phyloP scores from a whole-genome alignment of 2,797 vertebrate genomes.

The Neosalanx taihuensis region DNA sequence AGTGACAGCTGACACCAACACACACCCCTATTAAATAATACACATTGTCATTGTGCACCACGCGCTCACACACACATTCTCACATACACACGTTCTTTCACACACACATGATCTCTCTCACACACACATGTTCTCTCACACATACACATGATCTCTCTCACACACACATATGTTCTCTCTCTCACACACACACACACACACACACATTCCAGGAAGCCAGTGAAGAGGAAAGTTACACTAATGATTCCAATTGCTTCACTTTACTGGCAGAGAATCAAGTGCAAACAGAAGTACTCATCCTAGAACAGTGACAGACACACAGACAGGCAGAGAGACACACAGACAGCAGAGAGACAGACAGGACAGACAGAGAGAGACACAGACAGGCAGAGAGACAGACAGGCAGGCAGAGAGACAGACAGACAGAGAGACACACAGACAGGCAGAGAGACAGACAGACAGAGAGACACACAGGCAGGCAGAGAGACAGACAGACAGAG shows the following conservation, averaged over 20 bases:
- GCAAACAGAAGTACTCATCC: conserved; percentile 28
- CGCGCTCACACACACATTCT: conserved; percentile 1
- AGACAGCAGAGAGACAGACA: conserved; percentile 28
- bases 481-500: background rate
- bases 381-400: background rate
- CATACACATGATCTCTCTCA: background rate
- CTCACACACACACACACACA: background rate
- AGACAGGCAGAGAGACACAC: conserved; percentile 27
- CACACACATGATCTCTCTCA: background rate
- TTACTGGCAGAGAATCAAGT: conserved; percentile 58
- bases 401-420: background rate
- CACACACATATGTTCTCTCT: conserved; percentile 7
- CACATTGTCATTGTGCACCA: conserved; percentile 55
- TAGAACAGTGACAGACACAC: conserved; percentile 29
- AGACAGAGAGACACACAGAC: conserved; percentile 2
- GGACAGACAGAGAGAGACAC: background rate
- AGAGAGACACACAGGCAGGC: background rate
- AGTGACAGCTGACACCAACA: conserved; percentile 67
- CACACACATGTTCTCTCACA: background rate
- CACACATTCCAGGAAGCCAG: conserved; percentile 49
- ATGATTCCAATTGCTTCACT: conserved; percentile 60
- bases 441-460: background rate
- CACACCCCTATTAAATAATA: conserved; percentile 72
- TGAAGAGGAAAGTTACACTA: conserved; percentile 71
- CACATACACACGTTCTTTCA: background rate